Base-by-base conservation (phyloP, 2,113 vertebrate species). In the Malurus elegans region DNA sequence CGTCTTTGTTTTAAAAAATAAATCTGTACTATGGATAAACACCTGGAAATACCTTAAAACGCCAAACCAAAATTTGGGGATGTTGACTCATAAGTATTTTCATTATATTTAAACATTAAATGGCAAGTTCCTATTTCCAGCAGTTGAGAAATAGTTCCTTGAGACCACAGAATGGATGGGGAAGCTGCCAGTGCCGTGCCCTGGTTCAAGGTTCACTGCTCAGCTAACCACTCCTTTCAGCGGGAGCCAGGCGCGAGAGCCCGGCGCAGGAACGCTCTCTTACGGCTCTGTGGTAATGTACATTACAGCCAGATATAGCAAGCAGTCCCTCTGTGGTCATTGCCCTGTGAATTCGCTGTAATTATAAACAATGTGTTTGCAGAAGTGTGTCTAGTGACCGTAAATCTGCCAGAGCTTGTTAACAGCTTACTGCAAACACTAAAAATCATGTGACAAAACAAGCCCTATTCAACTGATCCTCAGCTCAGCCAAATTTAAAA, bases 381-480 rank as follows among this genome's bases (percentile, higher is more conserved):
- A 96, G 81, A 93, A 97, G 79, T 93, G 67, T 95, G 93, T 93
- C 92, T 96, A 97, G 86, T 95, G 93, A 96, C 92, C 89, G 83
- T 96, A 94, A 88, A 95, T 93, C 94, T 97, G 96, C 96, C 96
- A 92, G 95, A 96, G 86, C 88, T 95, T 91, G 90, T 97, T 97
- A 96, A 95, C 83, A 97, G 87, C 92, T 97, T 82, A 89, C 83
- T 87, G 88, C 4, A 51, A 96, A 94, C 74, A 88, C 92, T 84
- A 94, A 93, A 95, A 96, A 93, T 87, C 93, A 92, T 89, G 92
- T 84, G 92, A 93, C 93, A 96, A 95, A 94, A 94, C 92, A 97
- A 96, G 93, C 75, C 76, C 81, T 88, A 76, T 82, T 96, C 90
- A 40, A 88, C 65, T 70, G 78, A 89, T 91, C 95, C 87, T 85